These are phyloP conservation scores for Tolypeutes matacus DNA, from an alignment of 2,797 vertebrate species.

Conservation along the genomic window DNA sequence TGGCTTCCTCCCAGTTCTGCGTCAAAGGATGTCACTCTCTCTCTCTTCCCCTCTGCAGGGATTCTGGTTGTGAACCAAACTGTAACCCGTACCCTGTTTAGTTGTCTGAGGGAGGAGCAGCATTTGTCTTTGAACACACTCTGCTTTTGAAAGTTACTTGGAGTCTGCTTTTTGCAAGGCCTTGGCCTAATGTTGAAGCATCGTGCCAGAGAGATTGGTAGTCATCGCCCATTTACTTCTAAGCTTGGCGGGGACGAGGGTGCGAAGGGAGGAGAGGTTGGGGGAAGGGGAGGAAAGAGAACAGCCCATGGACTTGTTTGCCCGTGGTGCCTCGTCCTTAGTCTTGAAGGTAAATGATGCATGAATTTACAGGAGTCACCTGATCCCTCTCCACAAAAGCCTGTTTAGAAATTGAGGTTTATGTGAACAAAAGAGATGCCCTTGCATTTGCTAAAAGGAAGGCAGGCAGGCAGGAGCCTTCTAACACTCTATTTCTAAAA, in stretches of 20 bases:
- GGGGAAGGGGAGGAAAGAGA: not conserved
- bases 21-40: not conserved
- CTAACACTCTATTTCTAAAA: conserved; percentile 57
- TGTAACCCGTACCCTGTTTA: not conserved
- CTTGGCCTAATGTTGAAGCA: not conserved
- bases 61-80: conserved; percentile 21
- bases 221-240: conserved; percentile 40
- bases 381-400: not conserved
- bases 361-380: not conserved
- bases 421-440: conserved; percentile 37
- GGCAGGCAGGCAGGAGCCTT: not conserved
- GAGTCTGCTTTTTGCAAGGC: conserved; percentile 33
- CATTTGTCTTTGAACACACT: conserved; percentile 45
- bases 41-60: not conserved
- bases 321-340: not conserved
- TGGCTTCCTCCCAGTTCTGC: not conserved
- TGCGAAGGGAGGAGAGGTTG: conserved; percentile 11
- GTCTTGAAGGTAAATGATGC: conserved; percentile 55
- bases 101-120: conserved; percentile 19
- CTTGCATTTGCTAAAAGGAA: not conserved
- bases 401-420: conserved; percentile 38
- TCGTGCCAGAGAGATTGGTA: not conserved
- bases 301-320: conserved; percentile 9
- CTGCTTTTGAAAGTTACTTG: conserved; percentile 52
- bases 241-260: not conserved